These are phyloP conservation scores for Notamacropus eugenii DNA, from an alignment of 2,797 vertebrate genomes.

Conservation along the genomic window DNA sequence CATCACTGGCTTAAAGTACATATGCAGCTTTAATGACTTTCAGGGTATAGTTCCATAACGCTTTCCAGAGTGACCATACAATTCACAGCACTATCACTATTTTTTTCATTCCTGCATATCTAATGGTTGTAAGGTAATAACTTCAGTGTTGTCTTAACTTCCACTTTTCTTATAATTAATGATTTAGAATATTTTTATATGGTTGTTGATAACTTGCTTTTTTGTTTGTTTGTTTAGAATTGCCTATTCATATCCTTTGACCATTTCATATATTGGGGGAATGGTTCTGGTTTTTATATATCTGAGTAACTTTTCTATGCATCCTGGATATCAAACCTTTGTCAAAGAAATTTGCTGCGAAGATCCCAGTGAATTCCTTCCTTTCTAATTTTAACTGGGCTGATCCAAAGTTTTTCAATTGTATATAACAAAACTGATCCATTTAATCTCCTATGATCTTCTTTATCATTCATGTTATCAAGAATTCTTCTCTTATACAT, in stretches of 20 bases:
- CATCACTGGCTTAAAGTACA: background rate
- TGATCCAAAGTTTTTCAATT: background rate
- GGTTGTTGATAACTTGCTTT: background rate
- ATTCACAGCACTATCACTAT: background rate
- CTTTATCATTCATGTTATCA: background rate
- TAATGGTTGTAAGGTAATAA: background rate
- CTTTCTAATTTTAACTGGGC: background rate
- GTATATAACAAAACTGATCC: background rate
- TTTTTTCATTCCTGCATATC: background rate
- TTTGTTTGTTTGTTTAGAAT: background rate
- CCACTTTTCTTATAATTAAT: background rate
- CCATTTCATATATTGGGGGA: background rate
- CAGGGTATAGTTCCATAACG: background rate
- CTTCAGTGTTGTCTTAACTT: background rate
- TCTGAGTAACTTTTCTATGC: background rate
- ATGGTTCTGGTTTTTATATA: background rate
- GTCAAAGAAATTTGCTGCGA: background rate
- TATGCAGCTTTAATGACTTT: background rate
- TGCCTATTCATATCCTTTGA: background rate
- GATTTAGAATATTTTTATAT: background rate
- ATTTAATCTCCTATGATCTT: background rate
- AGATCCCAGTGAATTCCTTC: background rate
- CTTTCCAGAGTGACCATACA: background rate
- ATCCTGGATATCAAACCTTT: background rate
- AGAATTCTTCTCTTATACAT: background rate